Evolutionary conservation across 2,113 vertebrate genomes (phyloP).

Genomic region (Phainopepla nitens): DNA sequence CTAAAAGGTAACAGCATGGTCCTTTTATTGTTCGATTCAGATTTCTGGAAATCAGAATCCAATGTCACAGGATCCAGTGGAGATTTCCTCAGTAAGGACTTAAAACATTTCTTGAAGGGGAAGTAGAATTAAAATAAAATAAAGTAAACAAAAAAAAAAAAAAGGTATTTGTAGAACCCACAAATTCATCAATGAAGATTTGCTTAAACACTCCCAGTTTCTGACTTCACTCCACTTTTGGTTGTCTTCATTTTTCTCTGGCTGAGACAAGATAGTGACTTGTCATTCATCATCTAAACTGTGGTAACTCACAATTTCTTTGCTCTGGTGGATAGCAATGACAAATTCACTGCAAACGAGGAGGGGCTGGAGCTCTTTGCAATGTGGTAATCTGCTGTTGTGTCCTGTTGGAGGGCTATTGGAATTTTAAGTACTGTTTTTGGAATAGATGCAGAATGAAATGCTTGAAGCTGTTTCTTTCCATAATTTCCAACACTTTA

Average conservation of each 20-base stretch:
- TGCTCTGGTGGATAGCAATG: not conserved
- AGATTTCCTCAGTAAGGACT: not conserved
- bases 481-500: not conserved
- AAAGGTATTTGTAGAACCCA: not conserved
- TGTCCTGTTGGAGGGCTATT: not conserved
- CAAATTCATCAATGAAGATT: not conserved
- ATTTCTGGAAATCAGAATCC: not conserved
- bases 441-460: not conserved
- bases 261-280: not conserved
- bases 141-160: no score
- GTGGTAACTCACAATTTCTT: not conserved
- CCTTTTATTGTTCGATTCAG: not conserved
- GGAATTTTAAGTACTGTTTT: not conserved
- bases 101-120: not conserved
- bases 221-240: not conserved
- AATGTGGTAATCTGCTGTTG: rapidly evolving
- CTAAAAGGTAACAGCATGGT: not conserved
- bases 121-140: not conserved
- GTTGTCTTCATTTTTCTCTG: not conserved
- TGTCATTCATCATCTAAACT: not conserved
- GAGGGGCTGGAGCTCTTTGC: not conserved
- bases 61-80: not conserved
- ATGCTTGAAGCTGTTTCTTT: not conserved
- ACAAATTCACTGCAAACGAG: not conserved
- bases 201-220: not conserved